Conservation (phyloP, 2,888 invertebrate genomes). For the Coenonympha arcania region DNA sequence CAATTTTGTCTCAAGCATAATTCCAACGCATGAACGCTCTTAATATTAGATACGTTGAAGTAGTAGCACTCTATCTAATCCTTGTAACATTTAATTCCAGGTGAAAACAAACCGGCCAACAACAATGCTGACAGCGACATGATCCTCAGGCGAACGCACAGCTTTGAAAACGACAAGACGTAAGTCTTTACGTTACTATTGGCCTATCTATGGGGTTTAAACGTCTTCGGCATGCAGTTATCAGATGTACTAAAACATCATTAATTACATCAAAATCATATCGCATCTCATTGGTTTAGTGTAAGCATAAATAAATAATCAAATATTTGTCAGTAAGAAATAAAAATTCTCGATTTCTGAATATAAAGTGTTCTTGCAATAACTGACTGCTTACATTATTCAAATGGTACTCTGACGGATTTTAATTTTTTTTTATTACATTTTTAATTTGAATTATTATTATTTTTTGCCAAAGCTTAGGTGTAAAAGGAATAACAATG, state of each 20-base stretch:
- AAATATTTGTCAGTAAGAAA: too few species aligned
- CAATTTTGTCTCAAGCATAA: too few species aligned
- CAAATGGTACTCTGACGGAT: neutral
- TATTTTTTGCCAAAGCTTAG: slow-evolving; percentile 1
- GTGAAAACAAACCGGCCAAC: slow-evolving; percentile 71
- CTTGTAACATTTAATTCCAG: slow-evolving; percentile 43
- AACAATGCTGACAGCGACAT: slow-evolving; percentile 55
- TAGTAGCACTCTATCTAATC: too few species aligned
- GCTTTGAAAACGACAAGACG: slow-evolving; percentile 92
- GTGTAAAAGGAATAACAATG: slow-evolving; percentile 33
- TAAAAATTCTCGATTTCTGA: too few species aligned
- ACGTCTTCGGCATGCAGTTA: slow-evolving; percentile 32
- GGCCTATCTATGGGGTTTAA: neutral
- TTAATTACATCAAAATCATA: slow-evolving; percentile 2
- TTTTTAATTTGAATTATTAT: neutral
- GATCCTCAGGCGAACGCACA: slow-evolving; percentile 84
- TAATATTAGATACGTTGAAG: too few species aligned
- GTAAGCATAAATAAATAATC: too few species aligned
- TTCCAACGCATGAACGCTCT: too few species aligned
- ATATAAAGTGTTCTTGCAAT: neutral
- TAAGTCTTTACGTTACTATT: slow-evolving; percentile 66
- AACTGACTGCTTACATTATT: neutral
- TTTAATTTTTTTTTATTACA: neutral
- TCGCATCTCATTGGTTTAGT: neutral
- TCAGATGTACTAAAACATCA: slow-evolving; percentile 14